phyloP scores from a whole-genome alignment of 2,113 vertebrate species.

The Triplophysa tibetana region DNA sequence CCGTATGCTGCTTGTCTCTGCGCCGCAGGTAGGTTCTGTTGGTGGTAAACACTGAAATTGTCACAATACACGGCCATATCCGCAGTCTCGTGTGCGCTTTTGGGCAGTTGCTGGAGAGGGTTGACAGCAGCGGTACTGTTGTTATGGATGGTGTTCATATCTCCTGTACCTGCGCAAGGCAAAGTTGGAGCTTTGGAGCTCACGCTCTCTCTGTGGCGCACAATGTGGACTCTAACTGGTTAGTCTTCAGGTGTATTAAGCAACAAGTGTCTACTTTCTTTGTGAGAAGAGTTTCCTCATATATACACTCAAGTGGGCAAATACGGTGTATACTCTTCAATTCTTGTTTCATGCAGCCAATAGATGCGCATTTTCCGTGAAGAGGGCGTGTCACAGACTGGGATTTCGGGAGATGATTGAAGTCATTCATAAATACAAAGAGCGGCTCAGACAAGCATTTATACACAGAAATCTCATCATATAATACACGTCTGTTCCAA shows the following conservation, averaged over 20 bases:
- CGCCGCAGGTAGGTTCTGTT: conserved; percentile 73
- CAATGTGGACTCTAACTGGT: background rate
- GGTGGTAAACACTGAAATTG: conserved; percentile 85
- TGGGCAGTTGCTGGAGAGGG: conserved; percentile 71
- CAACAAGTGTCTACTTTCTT: conserved; percentile 33
- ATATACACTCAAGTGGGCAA: conserved; percentile 23
- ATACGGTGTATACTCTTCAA: conserved; percentile 15
- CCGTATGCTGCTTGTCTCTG: conserved; percentile 80
- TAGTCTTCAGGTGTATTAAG: background rate
- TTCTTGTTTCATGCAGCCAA: conserved; percentile 19
- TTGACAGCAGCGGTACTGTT: conserved; percentile 70
- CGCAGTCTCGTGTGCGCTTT: conserved; percentile 76
- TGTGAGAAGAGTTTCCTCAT: background rate
- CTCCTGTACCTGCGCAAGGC: conserved; percentile 53
- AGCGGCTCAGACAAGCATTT: too few species aligned
- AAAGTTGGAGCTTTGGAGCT: conserved; percentile 14
- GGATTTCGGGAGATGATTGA: background rate
- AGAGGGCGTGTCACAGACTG: conserved; percentile 14
- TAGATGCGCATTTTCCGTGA: background rate
- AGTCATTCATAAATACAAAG: conserved; percentile 22
- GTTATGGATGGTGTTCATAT: conserved; percentile 81
- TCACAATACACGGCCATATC: conserved; percentile 92
- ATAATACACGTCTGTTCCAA: too few species aligned
- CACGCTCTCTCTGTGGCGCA: conserved; percentile 17
- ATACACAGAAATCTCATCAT: too few species aligned